Evolutionary conservation across 2,797 vertebrate genomes (phyloP), one percentile per base, ranked within the genome.

Genomic region (Emydoidea blandingii): DNA sequence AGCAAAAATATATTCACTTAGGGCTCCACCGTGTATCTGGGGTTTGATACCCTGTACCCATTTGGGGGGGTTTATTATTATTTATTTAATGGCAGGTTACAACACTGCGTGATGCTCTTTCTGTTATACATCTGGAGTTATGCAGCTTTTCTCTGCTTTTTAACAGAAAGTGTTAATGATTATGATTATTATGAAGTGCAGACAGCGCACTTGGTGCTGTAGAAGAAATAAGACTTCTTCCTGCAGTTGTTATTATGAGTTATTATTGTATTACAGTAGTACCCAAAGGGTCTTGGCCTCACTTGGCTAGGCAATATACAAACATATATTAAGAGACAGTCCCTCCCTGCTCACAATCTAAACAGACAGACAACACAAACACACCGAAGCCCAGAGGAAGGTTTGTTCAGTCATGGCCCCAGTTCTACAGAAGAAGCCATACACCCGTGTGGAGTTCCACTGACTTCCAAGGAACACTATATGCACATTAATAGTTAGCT

Each of bases 41-140:
- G 8, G 15, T 0, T 2, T 54, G n/a, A 4, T 62, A 90, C 41
- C 41, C 41, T 41, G 41, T 41, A 41, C 2, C 50, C 14, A 76
- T 6, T 18, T 15, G 59, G 53, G 49, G 14, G 4, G 14, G 14
- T 1, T 59, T 29, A 29, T 59, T 1, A 2, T 12, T 10, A 84
- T 85, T 7, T 34, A 4, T 2, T 11, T 10, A n/a, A 18, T 0
- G 19, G 34, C 0, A 27, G 31, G 0, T 1, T 8, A 0, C 16
- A 85, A 54, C 19, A 9, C 2, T 1, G 2, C 14, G 4, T 0
- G 9, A 4, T 83, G 18, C 11, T 62, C 3, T 37, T 37, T 53
- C 31, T 34, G 59, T 62, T 2, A 2, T 12, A 6, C 84, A 83
- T 8, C 29, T 54, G 47, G 83, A 44, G 1, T 56, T 44, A 4